These are phyloP conservation scores for Coremacera marginata DNA, from an alignment of 2,888 invertebrate species.

Conservation along the genomic window DNA sequence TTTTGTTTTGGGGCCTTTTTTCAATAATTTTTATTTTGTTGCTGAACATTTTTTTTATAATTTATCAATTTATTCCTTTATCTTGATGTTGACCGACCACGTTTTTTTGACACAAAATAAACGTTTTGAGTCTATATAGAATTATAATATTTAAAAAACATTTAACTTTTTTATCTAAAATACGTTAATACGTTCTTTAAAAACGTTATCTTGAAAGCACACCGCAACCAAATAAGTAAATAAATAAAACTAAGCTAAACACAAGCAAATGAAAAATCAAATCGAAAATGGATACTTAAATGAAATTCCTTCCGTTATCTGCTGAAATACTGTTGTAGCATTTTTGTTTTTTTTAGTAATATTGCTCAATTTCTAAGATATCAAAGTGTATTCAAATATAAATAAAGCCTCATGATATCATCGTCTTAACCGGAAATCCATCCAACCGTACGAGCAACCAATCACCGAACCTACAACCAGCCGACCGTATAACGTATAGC, in stretches of 20 bases:
- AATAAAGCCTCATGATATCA: conserved; percentile 35
- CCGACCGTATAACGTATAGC: not conserved
- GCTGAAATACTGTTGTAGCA: not conserved
- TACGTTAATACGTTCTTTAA: too few species aligned
- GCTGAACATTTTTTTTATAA: too few species aligned
- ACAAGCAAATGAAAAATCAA: not conserved
- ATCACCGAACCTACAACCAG: conserved; percentile 20
- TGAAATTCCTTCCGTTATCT: not conserved
- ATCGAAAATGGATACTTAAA: not conserved
- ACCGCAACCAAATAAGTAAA: conserved; percentile 10
- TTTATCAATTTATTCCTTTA: too few species aligned
- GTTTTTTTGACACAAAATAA: too few species aligned
- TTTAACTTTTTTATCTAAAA: too few species aligned
- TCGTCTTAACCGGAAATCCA: conserved; percentile 59
- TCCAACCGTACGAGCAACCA: not conserved
- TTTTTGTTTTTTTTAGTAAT: not conserved
- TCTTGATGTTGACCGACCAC: too few species aligned
- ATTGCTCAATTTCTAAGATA: conserved; percentile 22
- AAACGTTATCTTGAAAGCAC: not conserved
- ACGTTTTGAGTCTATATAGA: too few species aligned
- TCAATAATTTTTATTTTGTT: too few species aligned
- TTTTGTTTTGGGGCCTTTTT: too few species aligned
- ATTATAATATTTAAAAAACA: too few species aligned
- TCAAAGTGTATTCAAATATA: conserved; percentile 21
- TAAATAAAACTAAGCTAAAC: not conserved